These are phyloP conservation scores for Ctenosaura bakeri DNA, from an alignment of 2,797 vertebrate species.

Conservation along the genomic window DNA sequence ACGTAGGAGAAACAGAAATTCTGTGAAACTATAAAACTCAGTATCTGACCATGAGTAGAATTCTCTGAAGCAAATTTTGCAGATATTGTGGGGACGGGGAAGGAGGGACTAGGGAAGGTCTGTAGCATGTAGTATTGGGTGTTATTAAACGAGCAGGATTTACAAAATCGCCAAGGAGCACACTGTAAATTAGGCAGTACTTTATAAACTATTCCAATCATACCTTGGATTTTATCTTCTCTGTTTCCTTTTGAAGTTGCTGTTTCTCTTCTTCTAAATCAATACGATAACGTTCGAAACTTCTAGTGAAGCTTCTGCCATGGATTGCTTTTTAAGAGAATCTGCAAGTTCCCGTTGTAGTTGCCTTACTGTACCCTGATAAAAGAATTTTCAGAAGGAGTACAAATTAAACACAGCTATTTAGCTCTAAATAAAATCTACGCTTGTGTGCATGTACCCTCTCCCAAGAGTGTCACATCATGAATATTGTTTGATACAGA, in stretches of 20 bases:
- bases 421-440: neutral
- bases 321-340: conserved; percentile 92
- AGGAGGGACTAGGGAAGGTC: neutral
- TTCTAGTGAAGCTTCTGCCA: conserved; percentile 95
- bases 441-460: neutral
- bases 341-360: conserved; percentile 94
- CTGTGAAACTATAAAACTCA: neutral
- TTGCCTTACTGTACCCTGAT: conserved; percentile 85
- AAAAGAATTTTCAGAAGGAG: conserved; percentile 44
- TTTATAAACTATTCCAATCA: neutral
- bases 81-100: neutral
- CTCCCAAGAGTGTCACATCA: neutral
- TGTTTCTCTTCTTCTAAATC: conserved; percentile 90
- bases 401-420: neutral
- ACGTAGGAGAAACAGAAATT: neutral
- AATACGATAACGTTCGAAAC: conserved; percentile 88
- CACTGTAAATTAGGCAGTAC: neutral
- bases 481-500: neutral
- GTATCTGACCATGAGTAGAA: neutral
- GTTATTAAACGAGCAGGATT: neutral
- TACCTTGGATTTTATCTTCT: conserved; percentile 88
- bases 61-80: neutral
- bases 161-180: neutral
- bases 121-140: neutral
- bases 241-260: conserved; percentile 86